These are phyloP conservation scores for Mola mola DNA, from an alignment of 2,113 vertebrate species.

Conservation along the genomic window DNA sequence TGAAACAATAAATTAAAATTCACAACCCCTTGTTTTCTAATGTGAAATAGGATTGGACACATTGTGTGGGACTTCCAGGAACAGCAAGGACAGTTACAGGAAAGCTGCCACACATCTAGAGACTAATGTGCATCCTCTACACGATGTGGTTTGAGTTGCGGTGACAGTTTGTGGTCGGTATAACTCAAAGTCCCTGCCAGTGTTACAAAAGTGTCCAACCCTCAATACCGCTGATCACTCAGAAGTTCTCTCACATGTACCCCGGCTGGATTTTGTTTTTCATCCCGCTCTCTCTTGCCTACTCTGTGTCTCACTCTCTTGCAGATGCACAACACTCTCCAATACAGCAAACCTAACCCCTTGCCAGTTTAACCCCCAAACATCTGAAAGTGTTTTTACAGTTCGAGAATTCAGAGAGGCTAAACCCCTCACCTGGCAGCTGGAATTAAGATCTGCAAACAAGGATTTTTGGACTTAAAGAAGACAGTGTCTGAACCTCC, in stretches of 20 bases:
- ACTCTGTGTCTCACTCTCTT: not conserved
- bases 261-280: constrained; percentile 29
- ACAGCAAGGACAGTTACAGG: constrained; percentile 46
- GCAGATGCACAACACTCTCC: constrained; percentile 18
- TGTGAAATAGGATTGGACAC: constrained; percentile 25
- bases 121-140: constrained; percentile 35
- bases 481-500: constrained; percentile 41
- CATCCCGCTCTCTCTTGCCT: not conserved
- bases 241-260: constrained; percentile 15
- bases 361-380: constrained; percentile 20
- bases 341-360: constrained; percentile 30
- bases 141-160: constrained; percentile 52
- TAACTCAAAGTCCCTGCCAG: constrained; percentile 46
- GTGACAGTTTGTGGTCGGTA: constrained; percentile 56
- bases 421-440: constrained; percentile 62
- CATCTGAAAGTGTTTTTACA: constrained; percentile 71
- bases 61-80: constrained; percentile 58
- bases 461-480: constrained; percentile 59
- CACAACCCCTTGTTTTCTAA: constrained; percentile 24
- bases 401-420: constrained; percentile 47
- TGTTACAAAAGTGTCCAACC: constrained; percentile 44
- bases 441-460: constrained; percentile 55
- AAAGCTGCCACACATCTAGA: constrained; percentile 36
- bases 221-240: constrained; percentile 35
- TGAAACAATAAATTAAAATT: constrained; percentile 21